phyloP scores from a whole-genome alignment of 2,888 invertebrate species.

The Lysandra bellargus region DNA sequence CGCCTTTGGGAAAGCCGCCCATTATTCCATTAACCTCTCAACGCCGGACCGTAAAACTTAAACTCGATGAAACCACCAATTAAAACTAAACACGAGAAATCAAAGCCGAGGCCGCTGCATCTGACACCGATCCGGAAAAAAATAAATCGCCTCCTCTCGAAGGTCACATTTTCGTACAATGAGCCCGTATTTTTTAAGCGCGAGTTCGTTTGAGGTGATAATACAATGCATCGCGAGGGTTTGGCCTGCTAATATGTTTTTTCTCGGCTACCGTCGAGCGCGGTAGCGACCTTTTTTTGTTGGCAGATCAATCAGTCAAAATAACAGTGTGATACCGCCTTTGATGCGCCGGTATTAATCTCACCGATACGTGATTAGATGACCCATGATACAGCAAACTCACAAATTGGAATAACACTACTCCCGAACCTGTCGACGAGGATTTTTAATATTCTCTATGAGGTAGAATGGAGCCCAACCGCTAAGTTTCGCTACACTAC shows the following conservation, averaged over 20 bases:
- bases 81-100: conserved; percentile 81
- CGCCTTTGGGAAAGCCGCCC: conserved; percentile 80
- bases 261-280: conserved; percentile 80
- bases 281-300: conserved; percentile 78
- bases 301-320: conserved; percentile 80
- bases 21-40: conserved; percentile 81
- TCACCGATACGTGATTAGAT: conserved; percentile 78
- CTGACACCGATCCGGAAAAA: conserved; percentile 71
- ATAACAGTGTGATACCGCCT: conserved; percentile 81
- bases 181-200: conserved; percentile 55
- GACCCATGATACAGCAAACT: conserved; percentile 77
- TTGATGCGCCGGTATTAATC: conserved; percentile 80
- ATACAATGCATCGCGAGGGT: conserved; percentile 79
- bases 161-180: conserved; percentile 56
- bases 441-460: conserved; percentile 18
- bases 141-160: conserved; percentile 58
- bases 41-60: conserved; percentile 81
- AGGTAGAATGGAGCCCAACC: background rate
- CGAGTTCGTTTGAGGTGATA: conserved; percentile 61
- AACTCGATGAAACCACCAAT: conserved; percentile 81
- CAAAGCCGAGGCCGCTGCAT: conserved; percentile 78
- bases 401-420: conserved; percentile 70
- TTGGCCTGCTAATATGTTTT: conserved; percentile 81
- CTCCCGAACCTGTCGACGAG: conserved; percentile 14
- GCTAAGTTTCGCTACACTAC: too few species aligned